These are phyloP conservation scores for Stichodactyla helianthus DNA, from an alignment of 64 coral and sea anemone genomes.

Conservation along the genomic window DNA sequence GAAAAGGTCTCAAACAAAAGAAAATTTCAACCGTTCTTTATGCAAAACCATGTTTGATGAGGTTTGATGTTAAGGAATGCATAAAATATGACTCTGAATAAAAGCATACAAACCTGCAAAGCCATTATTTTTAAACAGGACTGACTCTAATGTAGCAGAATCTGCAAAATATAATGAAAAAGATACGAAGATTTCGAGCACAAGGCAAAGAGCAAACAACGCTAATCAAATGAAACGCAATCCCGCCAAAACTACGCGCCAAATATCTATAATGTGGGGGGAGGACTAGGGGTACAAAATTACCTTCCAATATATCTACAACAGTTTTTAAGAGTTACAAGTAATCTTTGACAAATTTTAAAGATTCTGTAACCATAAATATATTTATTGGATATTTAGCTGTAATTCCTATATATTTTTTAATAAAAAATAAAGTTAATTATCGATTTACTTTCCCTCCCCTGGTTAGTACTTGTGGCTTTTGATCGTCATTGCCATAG, in stretches of 20 bases:
- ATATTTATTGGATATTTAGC: not conserved
- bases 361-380: not conserved
- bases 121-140: not conserved
- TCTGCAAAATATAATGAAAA: not conserved
- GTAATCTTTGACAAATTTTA: not conserved
- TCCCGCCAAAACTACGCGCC: slow-evolving; percentile 39
- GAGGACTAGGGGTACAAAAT: not conserved
- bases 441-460: not conserved
- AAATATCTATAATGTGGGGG: slow-evolving; percentile 5
- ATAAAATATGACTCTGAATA: not conserved
- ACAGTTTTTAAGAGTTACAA: not conserved
- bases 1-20: not conserved
- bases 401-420: not conserved
- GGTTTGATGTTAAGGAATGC: not conserved
- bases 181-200: not conserved
- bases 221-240: slow-evolving; percentile 19
- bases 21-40: not conserved
- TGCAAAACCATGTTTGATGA: not conserved
- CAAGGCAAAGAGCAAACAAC: slow-evolving; percentile 30
- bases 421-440: not conserved
- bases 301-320: not conserved
- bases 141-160: not conserved
- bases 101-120: not conserved
- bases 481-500: not conserved
- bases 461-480: not conserved